A percentile compares a stretch with the other conserved stretches of the same genome.
These are phyloP conservation scores for Phasianus colchicus DNA, from an alignment of 2,113 vertebrate species.

Conservation along the genomic window DNA sequence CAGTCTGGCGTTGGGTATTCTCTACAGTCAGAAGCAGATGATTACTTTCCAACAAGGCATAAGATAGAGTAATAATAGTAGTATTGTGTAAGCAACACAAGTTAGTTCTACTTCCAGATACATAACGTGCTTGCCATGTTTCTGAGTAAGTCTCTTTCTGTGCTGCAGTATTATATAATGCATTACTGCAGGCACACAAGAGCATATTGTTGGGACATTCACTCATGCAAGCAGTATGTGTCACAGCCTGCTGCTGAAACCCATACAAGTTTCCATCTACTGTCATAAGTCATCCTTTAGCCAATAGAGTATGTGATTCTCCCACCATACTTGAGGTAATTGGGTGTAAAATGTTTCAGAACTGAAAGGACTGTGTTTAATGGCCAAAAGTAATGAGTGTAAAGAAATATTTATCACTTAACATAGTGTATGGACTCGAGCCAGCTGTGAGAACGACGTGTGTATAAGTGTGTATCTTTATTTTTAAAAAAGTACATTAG, in stretches of 20 bases:
- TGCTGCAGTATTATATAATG: background rate
- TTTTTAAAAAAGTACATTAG: background rate
- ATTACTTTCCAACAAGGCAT: background rate
- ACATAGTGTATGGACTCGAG: background rate
- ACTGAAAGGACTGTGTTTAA: background rate
- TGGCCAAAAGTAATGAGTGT: background rate
- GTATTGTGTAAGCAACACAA: background rate
- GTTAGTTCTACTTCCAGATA: background rate
- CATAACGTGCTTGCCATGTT: background rate
- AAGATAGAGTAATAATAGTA: background rate
- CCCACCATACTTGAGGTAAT: background rate
- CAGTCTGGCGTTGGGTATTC: background rate
- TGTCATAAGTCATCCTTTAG: background rate
- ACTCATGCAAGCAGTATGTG: background rate
- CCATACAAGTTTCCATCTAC: background rate
- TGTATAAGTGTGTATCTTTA: background rate
- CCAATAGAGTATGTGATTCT: background rate
- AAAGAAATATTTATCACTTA: background rate
- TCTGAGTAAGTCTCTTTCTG: background rate
- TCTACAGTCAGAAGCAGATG: background rate
- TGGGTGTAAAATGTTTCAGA: background rate
- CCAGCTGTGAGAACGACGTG: background rate
- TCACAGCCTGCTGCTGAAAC: background rate
- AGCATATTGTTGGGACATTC: background rate
- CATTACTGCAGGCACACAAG: conserved; percentile 18